Base-by-base conservation (phyloP, 2,888 invertebrate genomes). In the Eremobia ochroleuca region DNA sequence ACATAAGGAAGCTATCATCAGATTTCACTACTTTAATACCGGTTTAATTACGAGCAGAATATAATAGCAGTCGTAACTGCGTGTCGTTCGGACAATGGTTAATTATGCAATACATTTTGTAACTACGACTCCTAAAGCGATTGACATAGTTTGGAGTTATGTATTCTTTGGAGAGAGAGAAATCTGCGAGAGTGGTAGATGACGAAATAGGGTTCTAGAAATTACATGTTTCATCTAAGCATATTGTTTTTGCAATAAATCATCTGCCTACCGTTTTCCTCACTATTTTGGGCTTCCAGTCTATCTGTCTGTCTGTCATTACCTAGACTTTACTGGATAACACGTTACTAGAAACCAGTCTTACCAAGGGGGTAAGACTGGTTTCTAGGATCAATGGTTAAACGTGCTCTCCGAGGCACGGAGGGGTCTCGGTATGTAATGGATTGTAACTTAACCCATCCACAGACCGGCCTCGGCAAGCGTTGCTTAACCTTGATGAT, bases 1-100 rank as follows among this genome's bases (percentile, higher is more conserved):
- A 69, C 70, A 71, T 58, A 79, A 74, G 79, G 70, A 77, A 78
- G 64, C 8, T 25, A 74, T 64, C 81, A 81, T 37, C 61, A 49
- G 83, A 82, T 79, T 82, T 82, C 82, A 76, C 83, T 80, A n/a
- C 21, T 79, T 78, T 62, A 78, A 73, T 70, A 75, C 84, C 64
- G 75, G 81, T 84, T 84, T 81, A 84, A 83, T 83, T 78, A 81
- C 15, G 37, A 62, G 2, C 25, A 43, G 43, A 55, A 61, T 73
- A 82, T 76, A 83, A 83, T 70, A 34, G 40, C 21, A 28, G 15
- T 40, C 71, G 43, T 72, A 69, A 82, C 69, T 61, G 43, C 64
- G 28, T 34, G 61, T 76, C 52, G 61, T 73, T 83, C 28, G 73
- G 76, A 85, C 83, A 85, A 84, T 84, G 37, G 74, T 25, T 83